Evolutionary conservation across 1,140 invertebrate genomes (phyloP).

Genomic region (Tetramorium parvispinum): DNA sequence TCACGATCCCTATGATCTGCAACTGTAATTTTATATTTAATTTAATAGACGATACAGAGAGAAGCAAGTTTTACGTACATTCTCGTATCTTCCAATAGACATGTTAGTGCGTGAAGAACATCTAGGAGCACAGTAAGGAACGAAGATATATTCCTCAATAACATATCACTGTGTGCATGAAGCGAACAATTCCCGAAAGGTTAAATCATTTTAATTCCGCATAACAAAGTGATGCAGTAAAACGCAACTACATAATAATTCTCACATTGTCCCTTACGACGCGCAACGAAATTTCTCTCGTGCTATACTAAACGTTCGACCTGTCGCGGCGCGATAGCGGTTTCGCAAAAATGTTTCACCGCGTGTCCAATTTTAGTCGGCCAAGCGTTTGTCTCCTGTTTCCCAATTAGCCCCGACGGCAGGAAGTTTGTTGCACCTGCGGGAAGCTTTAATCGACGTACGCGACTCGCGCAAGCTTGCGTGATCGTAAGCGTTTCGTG

Average conservation of each 20-base stretch:
- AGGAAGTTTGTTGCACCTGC: slow-evolving; percentile 40
- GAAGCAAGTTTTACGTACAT: neutral
- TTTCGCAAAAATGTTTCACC: neutral
- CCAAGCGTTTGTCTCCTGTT: slow-evolving; percentile 8
- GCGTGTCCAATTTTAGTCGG: neutral
- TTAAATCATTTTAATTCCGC: neutral
- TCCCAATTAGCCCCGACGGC: slow-evolving; percentile 37
- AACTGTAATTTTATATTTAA: slow-evolving; percentile 10
- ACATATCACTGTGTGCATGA: neutral
- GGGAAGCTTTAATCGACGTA: slow-evolving; percentile 52
- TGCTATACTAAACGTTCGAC: neutral
- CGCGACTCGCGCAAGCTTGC: slow-evolving; percentile 11
- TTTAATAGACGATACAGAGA: neutral
- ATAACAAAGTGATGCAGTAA: neutral
- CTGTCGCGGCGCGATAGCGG: neutral
- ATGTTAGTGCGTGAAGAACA: neutral
- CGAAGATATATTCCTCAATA: neutral
- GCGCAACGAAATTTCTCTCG: slow-evolving; percentile 9
- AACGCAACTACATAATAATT: neutral
- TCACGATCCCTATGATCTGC: neutral
- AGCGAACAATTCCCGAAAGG: neutral
- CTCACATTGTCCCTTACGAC: neutral
- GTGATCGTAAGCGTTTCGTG: slow-evolving; percentile 44
- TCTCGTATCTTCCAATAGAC: neutral
- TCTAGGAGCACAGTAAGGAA: neutral